These are phyloP conservation scores for Crotalus viridis DNA, from an alignment of 2,113 vertebrate species.

Conservation along the genomic window DNA sequence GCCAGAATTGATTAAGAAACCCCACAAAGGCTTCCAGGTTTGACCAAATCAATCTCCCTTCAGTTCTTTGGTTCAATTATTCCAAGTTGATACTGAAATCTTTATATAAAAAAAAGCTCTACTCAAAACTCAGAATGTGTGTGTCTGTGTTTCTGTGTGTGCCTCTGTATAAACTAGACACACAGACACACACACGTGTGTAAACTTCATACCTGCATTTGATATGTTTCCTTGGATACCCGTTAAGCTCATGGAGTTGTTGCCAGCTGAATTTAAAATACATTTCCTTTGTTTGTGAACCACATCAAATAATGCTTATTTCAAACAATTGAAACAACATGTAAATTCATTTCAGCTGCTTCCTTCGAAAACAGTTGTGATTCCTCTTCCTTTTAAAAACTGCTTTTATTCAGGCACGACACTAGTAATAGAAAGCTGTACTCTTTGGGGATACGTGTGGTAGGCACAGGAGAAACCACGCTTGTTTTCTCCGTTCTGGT, in stretches of 20 bases:
- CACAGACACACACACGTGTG: background rate
- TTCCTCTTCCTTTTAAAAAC: background rate
- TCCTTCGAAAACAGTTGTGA: constrained; percentile 16
- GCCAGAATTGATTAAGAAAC: background rate
- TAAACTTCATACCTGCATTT: background rate
- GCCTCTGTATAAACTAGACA: background rate
- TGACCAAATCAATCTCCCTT: background rate
- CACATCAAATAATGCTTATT: background rate
- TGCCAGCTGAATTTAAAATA: background rate
- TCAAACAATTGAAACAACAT: background rate
- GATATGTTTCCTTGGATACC: background rate
- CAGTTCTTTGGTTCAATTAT: background rate
- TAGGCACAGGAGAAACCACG: constrained; percentile 14
- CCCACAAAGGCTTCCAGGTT: background rate
- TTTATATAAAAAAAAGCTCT: background rate
- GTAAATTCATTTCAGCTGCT: constrained; percentile 7
- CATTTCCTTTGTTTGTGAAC: background rate
- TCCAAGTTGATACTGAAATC: background rate
- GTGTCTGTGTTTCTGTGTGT: background rate
- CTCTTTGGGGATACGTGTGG: background rate
- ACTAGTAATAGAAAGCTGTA: constrained; percentile 16
- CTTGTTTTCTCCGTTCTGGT: background rate
- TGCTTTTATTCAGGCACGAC: constrained; percentile 18
- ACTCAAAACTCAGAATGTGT: background rate
- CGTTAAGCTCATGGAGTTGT: background rate